Evolutionary conservation across 2,113 vertebrate genomes (phyloP), one percentile per base, ranked within the genome.

Genomic region (Orcinus orca): DNA sequence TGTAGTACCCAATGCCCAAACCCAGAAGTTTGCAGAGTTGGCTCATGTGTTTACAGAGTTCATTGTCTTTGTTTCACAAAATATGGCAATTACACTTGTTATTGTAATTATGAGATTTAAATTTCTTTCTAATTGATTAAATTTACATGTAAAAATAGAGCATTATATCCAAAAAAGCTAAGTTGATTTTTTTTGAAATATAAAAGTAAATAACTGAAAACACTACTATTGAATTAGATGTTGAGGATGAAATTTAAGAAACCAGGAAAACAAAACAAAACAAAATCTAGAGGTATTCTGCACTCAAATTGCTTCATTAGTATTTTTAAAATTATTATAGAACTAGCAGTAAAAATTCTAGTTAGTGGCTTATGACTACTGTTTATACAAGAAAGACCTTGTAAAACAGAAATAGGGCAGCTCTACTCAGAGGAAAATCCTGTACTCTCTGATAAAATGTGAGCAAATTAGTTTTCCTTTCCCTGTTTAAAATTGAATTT

Each of bases 1-100:
- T 7, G 26, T 62, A 41, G 2, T 1, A 38, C 15, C 18, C 36
- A 33, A 29, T 0, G 0, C 2, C 21, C 17, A 79, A 63, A n/a
- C 12, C 44, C 58, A 18, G 26, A 26, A 47, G 31, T 65, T 6
- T 31, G 13, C 23, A 36, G 20, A 31, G 33, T 36, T 29, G 26
- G 60, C 4, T 58, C 6, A 25, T 53, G 3, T 90, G 23, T 65
- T 62, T 74, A 74, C 47, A 38, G 8, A 94, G 33, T 26, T 20
- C 33, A 67, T 60, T 86, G 20, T 38, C 36, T 91, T 81, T 87
- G 25, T 74, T 38, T 11, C 21, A 4, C 9, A 4, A 71, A 93
- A 38, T 80, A 80, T 25, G 33, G 6, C 47, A 41, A 26, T 41
- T 62, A 13, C 17, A 68, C 10, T 67, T 67, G 13, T 26, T 65